These are phyloP conservation scores for Zosterops borbonicus DNA, from an alignment of 2,113 vertebrate species.

Conservation along the genomic window DNA sequence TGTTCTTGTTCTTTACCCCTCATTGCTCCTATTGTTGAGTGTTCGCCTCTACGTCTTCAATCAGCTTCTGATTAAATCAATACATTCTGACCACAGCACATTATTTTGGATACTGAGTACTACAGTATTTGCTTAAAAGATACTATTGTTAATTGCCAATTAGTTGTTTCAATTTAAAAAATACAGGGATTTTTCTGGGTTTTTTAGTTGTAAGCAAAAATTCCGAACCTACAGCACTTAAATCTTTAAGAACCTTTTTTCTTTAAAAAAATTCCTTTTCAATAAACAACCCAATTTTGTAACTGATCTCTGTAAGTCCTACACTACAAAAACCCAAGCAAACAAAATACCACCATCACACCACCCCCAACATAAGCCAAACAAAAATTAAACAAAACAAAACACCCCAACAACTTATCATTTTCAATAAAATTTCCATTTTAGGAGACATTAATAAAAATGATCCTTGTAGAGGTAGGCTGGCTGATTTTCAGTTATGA, in stretches of 20 bases:
- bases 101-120: not conserved
- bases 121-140: not conserved
- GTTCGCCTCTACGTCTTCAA: not conserved
- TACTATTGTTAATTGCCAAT: not conserved
- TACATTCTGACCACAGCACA: not conserved
- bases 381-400: not conserved
- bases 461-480: not conserved
- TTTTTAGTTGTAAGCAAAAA: not conserved
- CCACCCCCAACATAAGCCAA: not conserved
- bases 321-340: not conserved
- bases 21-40: not conserved
- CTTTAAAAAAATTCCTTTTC: not conserved
- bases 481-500: not conserved
- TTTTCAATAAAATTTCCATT: not conserved
- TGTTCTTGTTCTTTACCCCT: not conserved
- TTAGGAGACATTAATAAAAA: not conserved
- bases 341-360: not conserved
- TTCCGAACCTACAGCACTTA: not conserved
- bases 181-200: not conserved
- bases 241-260: not conserved
- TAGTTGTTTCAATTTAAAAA: not conserved
- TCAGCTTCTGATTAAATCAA: constrained; percentile 11
- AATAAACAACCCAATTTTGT: not conserved
- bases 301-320: not conserved
- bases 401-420: not conserved